Percentiles rank a stretch among this genome's conserved stretches.
phyloP scores from a whole-genome alignment of 2,888 invertebrate genomes.

The Lasioglossum villosulum region DNA sequence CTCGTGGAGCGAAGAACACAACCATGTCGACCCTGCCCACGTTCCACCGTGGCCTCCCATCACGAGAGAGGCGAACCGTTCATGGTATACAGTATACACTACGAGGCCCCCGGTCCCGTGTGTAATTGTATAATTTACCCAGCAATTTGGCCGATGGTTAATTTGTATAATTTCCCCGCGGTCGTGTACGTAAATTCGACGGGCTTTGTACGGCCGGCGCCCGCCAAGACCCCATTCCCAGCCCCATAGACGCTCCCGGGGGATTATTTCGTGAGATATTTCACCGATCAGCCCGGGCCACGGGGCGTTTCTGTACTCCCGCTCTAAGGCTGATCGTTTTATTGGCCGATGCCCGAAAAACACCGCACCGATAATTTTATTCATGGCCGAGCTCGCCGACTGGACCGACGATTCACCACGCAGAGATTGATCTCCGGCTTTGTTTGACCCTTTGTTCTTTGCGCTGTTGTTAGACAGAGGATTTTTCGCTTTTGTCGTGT shows the following conservation, averaged over 20 bases:
- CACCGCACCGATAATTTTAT: background rate
- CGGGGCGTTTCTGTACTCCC: conserved; percentile 40
- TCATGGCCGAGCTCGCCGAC: background rate
- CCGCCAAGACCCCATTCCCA: background rate
- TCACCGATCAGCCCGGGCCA: conserved; percentile 36
- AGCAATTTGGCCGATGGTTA: conserved; percentile 75
- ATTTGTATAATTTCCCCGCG: conserved; percentile 75
- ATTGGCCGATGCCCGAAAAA: conserved; percentile 27
- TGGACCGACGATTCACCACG: background rate
- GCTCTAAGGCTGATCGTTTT: conserved; percentile 44
- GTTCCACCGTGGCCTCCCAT: conserved; percentile 30
- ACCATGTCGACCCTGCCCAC: background rate
- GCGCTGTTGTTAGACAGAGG: background rate
- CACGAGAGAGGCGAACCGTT: background rate
- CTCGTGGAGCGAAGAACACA: conserved; percentile 12
- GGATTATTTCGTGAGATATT: conserved; percentile 47
- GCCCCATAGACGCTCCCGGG: conserved; percentile 14
- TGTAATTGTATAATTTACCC: conserved; percentile 77
- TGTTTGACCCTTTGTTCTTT: background rate
- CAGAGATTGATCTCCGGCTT: background rate
- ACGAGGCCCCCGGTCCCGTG: conserved; percentile 46
- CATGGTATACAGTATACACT: conserved; percentile 4
- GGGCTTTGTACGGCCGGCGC: background rate
- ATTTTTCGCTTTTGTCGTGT: background rate
- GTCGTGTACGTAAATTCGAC: conserved; percentile 61